A percentile compares a stretch with the other conserved stretches of the same genome.
These are phyloP conservation scores for Trichogramma dendrolimi DNA, from an alignment of 2,888 invertebrate genomes.

Conservation along the genomic window DNA sequence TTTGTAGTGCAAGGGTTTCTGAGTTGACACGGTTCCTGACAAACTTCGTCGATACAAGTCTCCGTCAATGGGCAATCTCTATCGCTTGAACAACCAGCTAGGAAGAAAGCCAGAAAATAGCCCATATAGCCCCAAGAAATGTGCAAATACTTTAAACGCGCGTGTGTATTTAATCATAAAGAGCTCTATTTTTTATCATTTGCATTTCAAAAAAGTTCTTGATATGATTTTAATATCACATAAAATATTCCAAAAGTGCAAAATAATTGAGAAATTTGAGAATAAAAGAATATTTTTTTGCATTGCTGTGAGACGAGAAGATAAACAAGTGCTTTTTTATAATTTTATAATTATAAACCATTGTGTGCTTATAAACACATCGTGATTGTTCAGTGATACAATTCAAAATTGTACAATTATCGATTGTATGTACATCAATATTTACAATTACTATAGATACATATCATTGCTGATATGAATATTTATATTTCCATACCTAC, in stretches of 20 bases:
- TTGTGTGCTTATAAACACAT: no score
- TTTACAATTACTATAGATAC: slow-evolving; percentile 17
- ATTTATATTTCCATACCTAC: no score
- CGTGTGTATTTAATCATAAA: background rate
- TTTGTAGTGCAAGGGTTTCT: slow-evolving; percentile 79
- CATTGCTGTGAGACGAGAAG: no score
- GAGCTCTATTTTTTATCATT: no score
- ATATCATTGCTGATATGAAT: no score
- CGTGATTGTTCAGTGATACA: no score
- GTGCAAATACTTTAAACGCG: slow-evolving; percentile 4
- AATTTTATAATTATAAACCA: no score
- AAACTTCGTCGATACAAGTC: slow-evolving; percentile 79
- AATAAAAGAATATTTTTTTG: no score
- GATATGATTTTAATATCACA: background rate
- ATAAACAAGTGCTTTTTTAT: no score
- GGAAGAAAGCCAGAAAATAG: slow-evolving; percentile 37
- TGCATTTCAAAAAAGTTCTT: background rate
- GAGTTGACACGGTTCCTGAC: slow-evolving; percentile 82
- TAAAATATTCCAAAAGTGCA: no score
- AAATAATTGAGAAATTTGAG: no score
- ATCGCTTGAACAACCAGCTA: slow-evolving; percentile 82
- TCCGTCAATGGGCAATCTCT: slow-evolving; percentile 81
- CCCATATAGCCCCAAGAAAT: slow-evolving; percentile 46
- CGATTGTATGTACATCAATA: slow-evolving; percentile 20
- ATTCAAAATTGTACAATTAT: slow-evolving; percentile 13